Evolutionary conservation across 2,113 vertebrate species (phyloP).

Genomic region (Ochotona curzoniae): DNA sequence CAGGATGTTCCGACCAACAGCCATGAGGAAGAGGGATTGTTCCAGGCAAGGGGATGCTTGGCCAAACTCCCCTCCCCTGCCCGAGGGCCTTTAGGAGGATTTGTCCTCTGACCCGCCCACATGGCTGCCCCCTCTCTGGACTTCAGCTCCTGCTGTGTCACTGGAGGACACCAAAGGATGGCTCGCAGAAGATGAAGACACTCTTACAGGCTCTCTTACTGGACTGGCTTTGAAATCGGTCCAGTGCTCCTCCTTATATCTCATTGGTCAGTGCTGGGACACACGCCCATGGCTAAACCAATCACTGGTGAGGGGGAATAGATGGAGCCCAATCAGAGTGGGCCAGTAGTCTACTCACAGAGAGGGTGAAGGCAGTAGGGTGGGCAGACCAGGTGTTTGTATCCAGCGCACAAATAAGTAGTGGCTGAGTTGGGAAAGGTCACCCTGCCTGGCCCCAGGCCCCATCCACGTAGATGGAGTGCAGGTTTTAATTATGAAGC

Average conservation of each 20-base stretch:
- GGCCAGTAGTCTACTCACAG: fast-evolving
- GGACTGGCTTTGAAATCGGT: too few species aligned
- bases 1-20: neutral
- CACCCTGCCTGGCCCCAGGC: neutral
- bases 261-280: neutral
- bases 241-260: neutral
- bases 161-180: neutral
- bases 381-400: slow-evolving; percentile 76
- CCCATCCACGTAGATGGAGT: slow-evolving; percentile 61
- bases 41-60: neutral
- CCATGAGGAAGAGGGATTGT: neutral
- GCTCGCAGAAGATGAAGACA: neutral
- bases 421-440: slow-evolving; percentile 19
- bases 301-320: neutral
- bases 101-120: neutral
- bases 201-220: too few species aligned
- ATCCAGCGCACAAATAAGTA: slow-evolving; percentile 65
- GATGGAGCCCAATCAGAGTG: neutral
- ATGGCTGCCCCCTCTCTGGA: neutral
- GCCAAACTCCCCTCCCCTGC: too few species aligned
- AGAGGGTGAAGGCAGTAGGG: neutral
- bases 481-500: slow-evolving; percentile 50
- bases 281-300: neutral
- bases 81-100: too few species aligned
- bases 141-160: neutral